Evolutionary conservation across 2,888 invertebrate genomes (phyloP).

Genomic region (Brachypterus glaber): DNA sequence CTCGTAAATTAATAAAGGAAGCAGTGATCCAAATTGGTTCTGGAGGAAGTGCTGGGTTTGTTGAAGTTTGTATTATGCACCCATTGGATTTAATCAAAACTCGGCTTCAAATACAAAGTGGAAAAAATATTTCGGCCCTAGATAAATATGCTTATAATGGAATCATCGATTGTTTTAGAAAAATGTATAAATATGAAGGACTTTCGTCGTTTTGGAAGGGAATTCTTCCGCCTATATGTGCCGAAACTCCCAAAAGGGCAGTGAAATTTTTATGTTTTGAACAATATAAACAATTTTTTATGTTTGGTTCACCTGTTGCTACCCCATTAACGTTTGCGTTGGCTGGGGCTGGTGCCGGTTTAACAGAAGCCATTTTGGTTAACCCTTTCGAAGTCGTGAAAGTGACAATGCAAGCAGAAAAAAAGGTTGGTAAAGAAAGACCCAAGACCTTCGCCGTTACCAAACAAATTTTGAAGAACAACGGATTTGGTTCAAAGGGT

Average conservation of each 20-base stretch:
- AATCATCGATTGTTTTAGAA: conserved; percentile 75
- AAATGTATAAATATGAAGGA: conserved; percentile 84
- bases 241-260: conserved; percentile 91
- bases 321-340: conserved; percentile 77
- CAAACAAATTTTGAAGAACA: conserved; percentile 60
- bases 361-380: conserved; percentile 84
- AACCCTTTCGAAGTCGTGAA: conserved; percentile 96
- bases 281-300: conserved; percentile 78
- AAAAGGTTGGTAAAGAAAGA: conserved; percentile 50
- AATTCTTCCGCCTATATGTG: conserved; percentile 83
- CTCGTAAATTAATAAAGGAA: conserved; percentile 43
- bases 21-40: conserved; percentile 75
- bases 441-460: conserved; percentile 76
- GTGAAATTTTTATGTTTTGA: conserved; percentile 92
- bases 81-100: conserved; percentile 92
- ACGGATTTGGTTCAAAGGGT: conserved; percentile 72
- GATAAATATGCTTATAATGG: conserved; percentile 59
- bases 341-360: conserved; percentile 80
- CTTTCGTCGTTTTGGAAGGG: conserved; percentile 85
- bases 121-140: conserved; percentile 39
- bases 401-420: conserved; percentile 73
- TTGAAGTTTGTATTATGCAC: conserved; percentile 95
- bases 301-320: conserved; percentile 65
- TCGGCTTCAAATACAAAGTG: conserved; percentile 68
- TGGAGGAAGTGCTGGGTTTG: conserved; percentile 85